These are phyloP conservation scores for Parapristionchus giblindavisi DNA, from an alignment of 2,888 invertebrate species.

Conservation along the genomic window DNA sequence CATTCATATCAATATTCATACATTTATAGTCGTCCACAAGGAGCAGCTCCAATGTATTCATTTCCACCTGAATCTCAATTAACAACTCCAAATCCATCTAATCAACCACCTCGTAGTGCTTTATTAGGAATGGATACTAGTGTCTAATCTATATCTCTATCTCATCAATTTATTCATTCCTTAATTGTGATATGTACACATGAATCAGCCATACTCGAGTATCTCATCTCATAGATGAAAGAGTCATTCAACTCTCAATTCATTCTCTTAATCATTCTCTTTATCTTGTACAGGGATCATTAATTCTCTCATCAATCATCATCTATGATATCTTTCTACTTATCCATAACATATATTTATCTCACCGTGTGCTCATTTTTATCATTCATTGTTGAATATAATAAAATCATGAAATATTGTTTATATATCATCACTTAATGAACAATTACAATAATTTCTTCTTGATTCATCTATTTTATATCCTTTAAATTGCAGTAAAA, in stretches of 20 bases:
- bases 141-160: slow-evolving; percentile 6
- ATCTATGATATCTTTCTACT: too few relatives aligned
- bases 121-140: slow-evolving; percentile 30
- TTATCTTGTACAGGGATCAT: slow-evolving; percentile 16
- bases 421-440: too few relatives aligned
- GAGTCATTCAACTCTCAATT: background rate
- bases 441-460: background rate
- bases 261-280: slow-evolving; percentile 5
- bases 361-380: too few relatives aligned
- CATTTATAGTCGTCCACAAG: background rate
- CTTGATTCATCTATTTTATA: background rate
- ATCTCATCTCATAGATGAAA: slow-evolving; percentile 31
- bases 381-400: too few relatives aligned
- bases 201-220: slow-evolving; percentile 7
- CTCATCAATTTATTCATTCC: slow-evolving; percentile 3
- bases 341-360: too few relatives aligned
- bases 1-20: background rate
- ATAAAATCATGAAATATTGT: too few relatives aligned
- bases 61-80: slow-evolving; percentile 34
- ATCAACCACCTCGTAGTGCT: slow-evolving; percentile 23
- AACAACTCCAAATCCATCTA: background rate
- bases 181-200: background rate
- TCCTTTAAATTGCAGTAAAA: slow-evolving; percentile 16
- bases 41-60: slow-evolving; percentile 28
- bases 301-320: too few relatives aligned